Evolutionary conservation across 1,140 invertebrate species (phyloP).

Genomic region (Euura saliciscinereae): DNA sequence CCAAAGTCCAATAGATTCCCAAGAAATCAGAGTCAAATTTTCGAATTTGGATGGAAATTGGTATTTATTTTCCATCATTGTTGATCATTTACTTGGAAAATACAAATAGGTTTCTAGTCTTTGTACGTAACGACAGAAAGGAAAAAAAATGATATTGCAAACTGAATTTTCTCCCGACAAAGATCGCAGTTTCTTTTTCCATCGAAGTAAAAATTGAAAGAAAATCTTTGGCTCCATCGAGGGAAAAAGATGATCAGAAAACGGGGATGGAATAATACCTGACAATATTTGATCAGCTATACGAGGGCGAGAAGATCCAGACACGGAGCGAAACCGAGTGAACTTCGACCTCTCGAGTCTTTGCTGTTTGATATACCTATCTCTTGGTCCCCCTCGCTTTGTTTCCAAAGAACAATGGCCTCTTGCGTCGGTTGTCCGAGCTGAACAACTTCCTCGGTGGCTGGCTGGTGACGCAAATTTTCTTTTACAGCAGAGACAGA

Average conservation of each 20-base stretch:
- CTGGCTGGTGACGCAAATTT: not conserved
- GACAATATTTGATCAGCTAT: not conserved
- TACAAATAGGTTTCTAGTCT: too few species aligned
- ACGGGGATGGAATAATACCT: not conserved
- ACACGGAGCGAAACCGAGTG: not conserved
- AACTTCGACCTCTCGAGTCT: not conserved
- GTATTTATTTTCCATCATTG: too few species aligned
- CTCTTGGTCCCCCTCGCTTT: not conserved
- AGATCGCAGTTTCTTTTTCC: too few species aligned
- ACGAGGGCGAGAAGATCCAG: not conserved
- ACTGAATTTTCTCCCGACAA: not conserved
- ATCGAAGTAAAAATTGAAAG: not conserved
- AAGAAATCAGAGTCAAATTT: too few species aligned
- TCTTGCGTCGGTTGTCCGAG: not conserved
- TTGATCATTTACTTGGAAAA: too few species aligned
- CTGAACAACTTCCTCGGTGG: not conserved
- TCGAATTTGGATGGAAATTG: too few species aligned
- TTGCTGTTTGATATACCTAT: not conserved
- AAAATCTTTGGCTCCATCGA: not conserved
- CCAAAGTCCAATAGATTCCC: too few species aligned
- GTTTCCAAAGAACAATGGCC: not conserved
- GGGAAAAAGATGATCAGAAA: not conserved
- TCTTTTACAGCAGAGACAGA: too few species aligned
- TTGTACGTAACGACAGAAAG: not conserved
- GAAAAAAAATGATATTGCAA: not conserved